Evolutionary conservation across 1,140 invertebrate genomes (phyloP), one percentile per base, ranked within the genome.

Genomic region (Psilanteris sp.): DNA sequence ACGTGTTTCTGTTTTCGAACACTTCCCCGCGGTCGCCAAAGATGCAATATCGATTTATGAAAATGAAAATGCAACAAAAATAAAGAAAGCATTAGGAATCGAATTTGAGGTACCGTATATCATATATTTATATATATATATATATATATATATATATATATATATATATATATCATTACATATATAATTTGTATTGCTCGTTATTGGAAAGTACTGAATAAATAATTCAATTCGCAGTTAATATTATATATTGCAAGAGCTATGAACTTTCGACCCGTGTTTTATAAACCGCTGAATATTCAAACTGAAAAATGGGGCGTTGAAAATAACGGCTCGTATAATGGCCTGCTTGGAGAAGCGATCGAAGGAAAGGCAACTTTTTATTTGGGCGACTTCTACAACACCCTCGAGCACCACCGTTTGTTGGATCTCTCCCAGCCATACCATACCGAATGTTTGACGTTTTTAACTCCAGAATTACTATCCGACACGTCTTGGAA

Each of bases 401-500:
- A 95, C 55, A 93, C 91, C 0, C 88, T 91, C 5, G 90, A 91
- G 46, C 91, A 95, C 78, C 80, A 93, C 20, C 87, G 92, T 46
- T 81, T 93, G 8, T 89, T 94, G 39, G 95, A 96, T 81, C 85
- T 96, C 15, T 94, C 92, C n/a, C 89, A 91, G 29, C 93, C 94
- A 0, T 95, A 96, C 44, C 93, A 92, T 39, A 92, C 93, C 0
- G 92, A 95, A 80, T 96, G 94, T 79, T 89, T 95, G 36, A 95
- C 94, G 0, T 96, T 96, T 79, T 79, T 96, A 1, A 95, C 94
- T 3, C 93, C 94, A 0, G 93, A 95, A 88, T 91, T 94, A 14
- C 84, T 93, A 14, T 91, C 91, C 10, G 92, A 95, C 85, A 94
- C 94, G 80, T 93, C 93, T 3, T 96, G 94, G 94, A 93, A 94